phyloP scores from a whole-genome alignment of 2,797 vertebrate genomes.

The Valencia hispanica region DNA sequence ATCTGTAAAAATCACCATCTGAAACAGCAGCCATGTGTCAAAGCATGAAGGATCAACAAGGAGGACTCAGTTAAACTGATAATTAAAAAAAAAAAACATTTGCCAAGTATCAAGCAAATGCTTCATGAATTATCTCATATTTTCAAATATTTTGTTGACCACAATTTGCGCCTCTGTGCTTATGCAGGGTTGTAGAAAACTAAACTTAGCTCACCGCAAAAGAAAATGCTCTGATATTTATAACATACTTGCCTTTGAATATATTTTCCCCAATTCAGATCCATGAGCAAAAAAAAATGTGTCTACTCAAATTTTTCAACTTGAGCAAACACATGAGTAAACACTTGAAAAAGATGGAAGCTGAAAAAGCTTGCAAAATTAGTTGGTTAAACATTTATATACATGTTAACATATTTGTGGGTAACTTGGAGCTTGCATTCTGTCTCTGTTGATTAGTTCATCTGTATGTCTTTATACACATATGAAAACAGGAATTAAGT shows the following conservation, averaged over 20 bases:
- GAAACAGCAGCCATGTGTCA: neutral
- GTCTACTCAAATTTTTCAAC: too few relatives aligned
- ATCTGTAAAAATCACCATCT: neutral
- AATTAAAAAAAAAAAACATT: neutral
- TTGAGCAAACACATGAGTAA: too few relatives aligned
- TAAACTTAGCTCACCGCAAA: neutral
- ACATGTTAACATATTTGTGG: constrained; percentile 6
- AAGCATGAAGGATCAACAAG: neutral
- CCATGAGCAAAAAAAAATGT: neutral
- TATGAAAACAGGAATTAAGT: neutral
- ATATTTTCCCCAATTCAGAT: neutral
- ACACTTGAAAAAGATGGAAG: too few relatives aligned
- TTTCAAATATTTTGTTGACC: neutral
- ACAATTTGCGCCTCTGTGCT: neutral
- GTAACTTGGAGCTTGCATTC: neutral
- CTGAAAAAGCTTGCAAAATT: too few relatives aligned
- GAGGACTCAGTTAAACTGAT: neutral
- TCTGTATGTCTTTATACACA: neutral
- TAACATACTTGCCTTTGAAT: neutral
- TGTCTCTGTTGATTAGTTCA: neutral
- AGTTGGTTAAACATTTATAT: neutral
- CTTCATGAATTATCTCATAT: neutral
- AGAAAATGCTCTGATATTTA: neutral
- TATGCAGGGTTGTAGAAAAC: neutral
- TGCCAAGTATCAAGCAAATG: neutral